Evolutionary conservation across 2,888 invertebrate species (phyloP), one percentile per base, ranked within the genome.

Genomic region (Ditylenchus weischeri): DNA sequence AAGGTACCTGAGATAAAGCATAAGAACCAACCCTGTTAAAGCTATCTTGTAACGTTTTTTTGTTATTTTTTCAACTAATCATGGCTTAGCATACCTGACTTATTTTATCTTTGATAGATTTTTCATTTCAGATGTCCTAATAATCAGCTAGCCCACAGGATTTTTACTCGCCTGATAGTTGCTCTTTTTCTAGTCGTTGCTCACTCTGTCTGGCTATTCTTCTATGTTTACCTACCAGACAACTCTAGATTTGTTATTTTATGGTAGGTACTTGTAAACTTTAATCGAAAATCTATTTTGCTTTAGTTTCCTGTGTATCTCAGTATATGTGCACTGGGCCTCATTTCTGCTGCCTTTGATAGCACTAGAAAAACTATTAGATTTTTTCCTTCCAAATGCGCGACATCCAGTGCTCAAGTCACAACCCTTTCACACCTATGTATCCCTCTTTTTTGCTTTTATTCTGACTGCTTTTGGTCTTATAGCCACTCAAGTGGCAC

Each of bases 231-330:
- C 13, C 43, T 73, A 11, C 65, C 64, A 8, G 72, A 69, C 19
- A 61, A 66, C 48, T 61, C 72, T 13, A 62, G 36, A n/a, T 43
- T 71, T 29, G 57, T 64, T 5, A n/a, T 67, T 19, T 29, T 63
- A 15, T 50, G 72, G 70, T 70, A n/a, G 15, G 54, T 54, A 7
- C 11, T 54, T 54, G 11, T 11, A 10, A 54, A 54, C n/a, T 54
- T 54, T 18, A 10, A 54, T n/a, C 21, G 2, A 54, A 29, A 54
- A 6, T 11, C 1, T 7, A 13, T 21, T 8, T 48, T 36, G 21
- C 15, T 71, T 54, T 48, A 71, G 73, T 43, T 73, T 73, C 60
- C 11, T 74, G 13, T 69, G 63, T 29, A 29, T 74, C 38, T 71
- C 73, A n/a, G 35, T 74, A 36, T 74, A 71, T 36, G 63, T 66